A percentile compares a stretch with the other conserved stretches of the same genome.
These are phyloP conservation scores for Aeoliscus strigatus DNA, from an alignment of 2,797 vertebrate genomes.

Conservation along the genomic window DNA sequence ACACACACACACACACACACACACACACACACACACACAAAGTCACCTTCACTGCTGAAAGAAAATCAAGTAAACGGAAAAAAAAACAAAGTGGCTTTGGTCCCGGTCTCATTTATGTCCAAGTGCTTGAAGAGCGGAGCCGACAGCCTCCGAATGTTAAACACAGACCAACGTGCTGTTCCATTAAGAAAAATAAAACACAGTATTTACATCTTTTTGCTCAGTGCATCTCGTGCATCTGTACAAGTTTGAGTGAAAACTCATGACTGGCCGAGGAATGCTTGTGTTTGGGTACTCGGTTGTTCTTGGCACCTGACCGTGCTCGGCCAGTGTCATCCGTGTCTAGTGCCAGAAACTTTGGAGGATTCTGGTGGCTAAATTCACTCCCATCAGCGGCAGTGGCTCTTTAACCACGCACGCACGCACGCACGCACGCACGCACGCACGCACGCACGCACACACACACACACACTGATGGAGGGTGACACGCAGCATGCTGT, in stretches of 20 bases:
- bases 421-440: constrained; percentile 22
- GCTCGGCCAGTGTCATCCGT: constrained; percentile 31
- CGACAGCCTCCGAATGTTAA: constrained; percentile 47
- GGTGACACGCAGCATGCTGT: constrained; percentile 22
- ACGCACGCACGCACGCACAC: constrained; percentile 19
- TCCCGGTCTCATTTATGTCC: constrained; percentile 41
- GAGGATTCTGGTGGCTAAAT: constrained; percentile 26
- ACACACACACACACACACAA: constrained; percentile 15
- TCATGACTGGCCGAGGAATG: constrained; percentile 15
- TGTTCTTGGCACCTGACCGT: constrained; percentile 29
- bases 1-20: constrained; percentile 2
- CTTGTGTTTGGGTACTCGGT: constrained; percentile 20
- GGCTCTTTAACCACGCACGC: no score
- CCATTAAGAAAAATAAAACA: constrained; percentile 50
- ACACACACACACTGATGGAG: constrained; percentile 16
- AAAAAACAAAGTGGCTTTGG: constrained; percentile 33
- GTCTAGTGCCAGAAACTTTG: constrained; percentile 46
- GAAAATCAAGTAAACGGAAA: constrained; percentile 35
- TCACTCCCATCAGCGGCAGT: constrained; percentile 39
- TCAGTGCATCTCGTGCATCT: constrained; percentile 48
- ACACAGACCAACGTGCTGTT: constrained; percentile 29
- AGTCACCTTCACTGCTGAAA: constrained; percentile 32
- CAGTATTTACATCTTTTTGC: constrained; percentile 44
- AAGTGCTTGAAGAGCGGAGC: constrained; percentile 44
- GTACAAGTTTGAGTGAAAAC: constrained; percentile 22